Base-by-base conservation (phyloP, 1,140 invertebrate species). In the Drosophila grimshawi region DNA sequence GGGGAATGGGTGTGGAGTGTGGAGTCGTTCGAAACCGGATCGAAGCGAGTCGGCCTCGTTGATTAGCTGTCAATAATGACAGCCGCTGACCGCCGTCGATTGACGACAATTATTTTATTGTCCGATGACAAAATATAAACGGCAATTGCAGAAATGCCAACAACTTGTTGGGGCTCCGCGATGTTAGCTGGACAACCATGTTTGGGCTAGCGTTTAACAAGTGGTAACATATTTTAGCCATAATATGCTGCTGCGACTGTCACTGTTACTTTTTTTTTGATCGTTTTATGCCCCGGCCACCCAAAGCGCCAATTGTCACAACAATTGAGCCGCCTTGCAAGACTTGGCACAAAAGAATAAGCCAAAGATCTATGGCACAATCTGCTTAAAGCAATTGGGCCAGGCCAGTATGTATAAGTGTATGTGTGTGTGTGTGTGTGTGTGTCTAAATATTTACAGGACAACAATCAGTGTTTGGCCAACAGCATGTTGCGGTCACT, bases 31-130 rank as follows among this genome's bases (percentile, higher is more conserved):
- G 3, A 11, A 10, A 53, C 8, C 30, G 10, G 49, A 63, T 10
- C 27, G 60, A n/a, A 4, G n/a, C 35, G 8, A 30, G 62, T 19
- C 52, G 10, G 61, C 60, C 48, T 43, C n/a, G 48, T 65, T 80
- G 85, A 89, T 89, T 82, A 89, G 85, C 85, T 83, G 85, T 89
- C 80, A 89, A 56, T 89, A 89, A 89, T 89, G 85, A 89, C 82
- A 86, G 82, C 72, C 73, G 53, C 46, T 48, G 59, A 19, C 39
- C 3, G 52, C 52, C 65, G 80, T 43, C 83, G 78, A 86, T 86
- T 86, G 83, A 86, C 72, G 76, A 89, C 83, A 88, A 88, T 88
- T 88, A 88, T 88, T 88, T 88, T 88, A 86, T 85, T 86, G 74
- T 48, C 53, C 41, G 60, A n/a, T 41, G 39, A 10, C 33, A 64